phyloP scores from a whole-genome alignment of 2,113 vertebrate species.

The Pithys albifrons region DNA sequence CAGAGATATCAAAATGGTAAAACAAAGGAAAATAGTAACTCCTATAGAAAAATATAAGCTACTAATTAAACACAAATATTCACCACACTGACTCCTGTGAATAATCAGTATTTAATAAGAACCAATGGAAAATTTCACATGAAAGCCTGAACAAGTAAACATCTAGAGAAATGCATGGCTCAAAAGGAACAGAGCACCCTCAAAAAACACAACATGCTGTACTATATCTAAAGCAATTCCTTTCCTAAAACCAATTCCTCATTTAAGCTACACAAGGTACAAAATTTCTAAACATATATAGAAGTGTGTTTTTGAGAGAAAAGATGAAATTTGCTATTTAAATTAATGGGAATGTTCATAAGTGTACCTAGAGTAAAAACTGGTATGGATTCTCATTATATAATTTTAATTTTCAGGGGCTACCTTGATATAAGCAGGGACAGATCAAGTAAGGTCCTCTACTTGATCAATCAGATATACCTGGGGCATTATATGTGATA shows the following conservation, averaged over 20 bases:
- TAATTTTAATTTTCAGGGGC: neutral
- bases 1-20: neutral
- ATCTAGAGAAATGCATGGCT: neutral
- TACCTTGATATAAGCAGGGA: neutral
- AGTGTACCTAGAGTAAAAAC: neutral
- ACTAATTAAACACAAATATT: neutral
- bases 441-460: neutral
- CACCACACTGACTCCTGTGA: neutral
- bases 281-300: neutral
- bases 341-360: neutral
- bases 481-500: neutral
- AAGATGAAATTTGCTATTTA: neutral
- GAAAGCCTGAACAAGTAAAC: neutral
- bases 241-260: neutral
- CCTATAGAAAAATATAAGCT: neutral
- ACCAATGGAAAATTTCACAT: neutral
- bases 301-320: neutral
- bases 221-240: neutral
- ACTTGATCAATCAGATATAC: neutral
- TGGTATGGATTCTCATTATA: fast-evolving
- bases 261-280: neutral
- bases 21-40: neutral
- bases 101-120: neutral
- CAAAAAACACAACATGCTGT: neutral
- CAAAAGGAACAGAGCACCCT: neutral